Base-by-base conservation (phyloP, 2,888 invertebrate species). In the Cyrtodaria siliqua region DNA sequence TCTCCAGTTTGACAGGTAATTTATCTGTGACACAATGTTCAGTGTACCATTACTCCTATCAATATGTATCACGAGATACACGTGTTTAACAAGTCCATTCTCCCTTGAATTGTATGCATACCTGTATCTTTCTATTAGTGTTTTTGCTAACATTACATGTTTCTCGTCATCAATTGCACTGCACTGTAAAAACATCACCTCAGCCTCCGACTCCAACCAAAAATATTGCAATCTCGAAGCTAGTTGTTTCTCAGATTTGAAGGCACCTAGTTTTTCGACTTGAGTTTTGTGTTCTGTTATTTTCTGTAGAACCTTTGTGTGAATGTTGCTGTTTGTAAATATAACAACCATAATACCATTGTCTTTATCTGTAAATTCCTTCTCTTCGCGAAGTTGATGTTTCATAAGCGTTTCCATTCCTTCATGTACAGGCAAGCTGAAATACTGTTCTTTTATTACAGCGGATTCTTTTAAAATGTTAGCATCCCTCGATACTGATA, bases 161-260 rank as follows among this genome's bases (percentile, higher is more conserved):
- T 67, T 60, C n/a, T 60, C 69, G 53, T 86, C 86, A 23, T 79
- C 60, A 24, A 38, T 47, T 8, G 78, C 74, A 68, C 72, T 73
- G 53, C 84, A 85, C 9, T 86, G 84, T 9, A 86, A 20, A 16
- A 81, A 47, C 9, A 86, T 52, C 26, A 78, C 57, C 9, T 60
- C 24, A 24, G 33, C 52, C 16, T 72, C 61, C 24, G 67, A 44
- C 23, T 68, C 71, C 47, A 64, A 18, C 82, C 81, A 84, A 63
- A 82, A 86, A 0, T 72, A 24, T 18, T 82, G 64, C 2, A 86
- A 49, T 42, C 66, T 69, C 1, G 27, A 42, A 9, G 60, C 49
- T 0, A 85, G 68, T 9, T 84, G 81, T 24, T 85, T 86, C 57
- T 86, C 86, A 26, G 86, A 84, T 63, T 82, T 85, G 42, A 84